Percentiles rank a stretch among this genome's conserved stretches.
These are phyloP conservation scores for Drosophila prostipennis DNA, from an alignment of 2,888 invertebrate species.

Conservation along the genomic window DNA sequence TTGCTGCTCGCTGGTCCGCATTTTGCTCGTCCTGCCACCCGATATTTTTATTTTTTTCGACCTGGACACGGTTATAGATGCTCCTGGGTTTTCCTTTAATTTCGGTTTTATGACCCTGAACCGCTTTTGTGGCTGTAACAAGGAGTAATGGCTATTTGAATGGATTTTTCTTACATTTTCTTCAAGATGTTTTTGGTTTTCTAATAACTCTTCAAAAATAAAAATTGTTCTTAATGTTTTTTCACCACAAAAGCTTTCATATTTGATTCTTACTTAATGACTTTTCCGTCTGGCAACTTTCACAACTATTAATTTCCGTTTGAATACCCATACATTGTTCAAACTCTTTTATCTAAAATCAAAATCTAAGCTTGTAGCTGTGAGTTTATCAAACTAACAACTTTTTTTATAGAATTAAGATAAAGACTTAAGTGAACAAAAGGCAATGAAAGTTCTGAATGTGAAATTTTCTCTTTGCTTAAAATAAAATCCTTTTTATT, in stretches of 20 bases:
- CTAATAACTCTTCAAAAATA: too few relatives aligned
- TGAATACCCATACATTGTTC: not conserved
- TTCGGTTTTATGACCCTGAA: constrained; percentile 9
- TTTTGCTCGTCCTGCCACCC: constrained; percentile 5
- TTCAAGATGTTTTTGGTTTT: not conserved
- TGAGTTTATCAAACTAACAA: constrained; percentile 55
- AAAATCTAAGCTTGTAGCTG: not conserved
- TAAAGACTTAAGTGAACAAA: too few relatives aligned
- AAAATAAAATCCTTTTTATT: too few relatives aligned
- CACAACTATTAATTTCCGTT: not conserved
- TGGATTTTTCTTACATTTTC: not conserved
- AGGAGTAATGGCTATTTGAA: not conserved
- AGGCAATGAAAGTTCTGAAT: too few relatives aligned
- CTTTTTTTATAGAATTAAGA: constrained; percentile 67
- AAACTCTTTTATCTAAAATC: not conserved
- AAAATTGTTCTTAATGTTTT: too few relatives aligned
- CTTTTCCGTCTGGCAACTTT: not conserved
- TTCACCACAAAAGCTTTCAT: too few relatives aligned
- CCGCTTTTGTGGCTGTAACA: constrained; percentile 5
- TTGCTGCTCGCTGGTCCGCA: constrained; percentile 15
- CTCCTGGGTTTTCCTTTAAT: constrained; percentile 6
- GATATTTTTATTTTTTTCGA: constrained; percentile 15
- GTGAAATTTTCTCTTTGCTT: too few relatives aligned
- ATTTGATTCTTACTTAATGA: not conserved
- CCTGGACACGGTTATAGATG: constrained; percentile 24